Conservation (phyloP, 2,888 invertebrate genomes). For the Acanthosepion pharaonis region DNA sequence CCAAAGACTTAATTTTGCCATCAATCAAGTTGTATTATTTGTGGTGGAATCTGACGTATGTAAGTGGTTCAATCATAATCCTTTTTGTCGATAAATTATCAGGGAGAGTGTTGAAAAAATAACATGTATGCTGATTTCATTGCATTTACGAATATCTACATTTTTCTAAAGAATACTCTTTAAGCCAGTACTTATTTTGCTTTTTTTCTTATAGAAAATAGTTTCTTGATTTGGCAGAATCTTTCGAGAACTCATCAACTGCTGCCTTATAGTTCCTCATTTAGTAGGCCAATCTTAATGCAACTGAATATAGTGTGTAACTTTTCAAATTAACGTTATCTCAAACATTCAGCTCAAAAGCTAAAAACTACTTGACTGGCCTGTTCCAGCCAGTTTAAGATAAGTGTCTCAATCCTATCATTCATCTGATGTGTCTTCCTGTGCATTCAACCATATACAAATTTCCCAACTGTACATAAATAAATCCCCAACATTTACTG, state of each 20-base stretch:
- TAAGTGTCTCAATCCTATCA: background rate
- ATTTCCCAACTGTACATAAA: background rate
- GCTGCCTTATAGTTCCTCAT: background rate
- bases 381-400: constrained; percentile 33
- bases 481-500: background rate
- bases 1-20: no score
- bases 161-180: no score
- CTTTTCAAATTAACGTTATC: background rate
- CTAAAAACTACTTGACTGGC: background rate
- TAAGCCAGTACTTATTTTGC: no score
- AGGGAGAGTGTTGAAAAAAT: no score
- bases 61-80: no score
- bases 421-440: background rate
- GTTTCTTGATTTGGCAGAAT: background rate
- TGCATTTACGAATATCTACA: no score
- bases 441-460: background rate
- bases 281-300: background rate
- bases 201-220: no score
- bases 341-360: background rate
- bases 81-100: no score
- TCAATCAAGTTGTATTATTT: no score
- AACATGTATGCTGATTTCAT: no score
- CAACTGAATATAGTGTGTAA: background rate
- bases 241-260: background rate
- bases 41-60: no score